These are phyloP conservation scores for Lysandra coridon DNA, from an alignment of 2,888 invertebrate genomes.

Conservation along the genomic window DNA sequence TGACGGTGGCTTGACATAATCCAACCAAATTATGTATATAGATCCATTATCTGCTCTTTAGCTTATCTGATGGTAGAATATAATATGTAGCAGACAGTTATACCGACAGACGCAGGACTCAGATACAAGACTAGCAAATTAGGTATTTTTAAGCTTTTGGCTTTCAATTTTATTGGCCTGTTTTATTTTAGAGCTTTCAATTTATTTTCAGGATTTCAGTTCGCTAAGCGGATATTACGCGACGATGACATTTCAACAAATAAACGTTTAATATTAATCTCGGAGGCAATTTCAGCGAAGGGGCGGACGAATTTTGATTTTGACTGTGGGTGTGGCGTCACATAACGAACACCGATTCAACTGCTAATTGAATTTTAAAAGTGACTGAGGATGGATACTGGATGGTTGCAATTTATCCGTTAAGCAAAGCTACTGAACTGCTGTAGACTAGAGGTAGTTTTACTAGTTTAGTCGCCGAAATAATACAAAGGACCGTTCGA, in stretches of 20 bases:
- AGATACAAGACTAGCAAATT: neutral
- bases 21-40: too few relatives aligned
- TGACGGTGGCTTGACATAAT: too few relatives aligned
- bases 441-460: too few relatives aligned
- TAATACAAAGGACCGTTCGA: neutral
- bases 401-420: neutral
- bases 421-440: too few relatives aligned
- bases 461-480: too few relatives aligned
- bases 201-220: slow-evolving; percentile 7
- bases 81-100: too few relatives aligned
- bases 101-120: too few relatives aligned
- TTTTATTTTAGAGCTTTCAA: neutral
- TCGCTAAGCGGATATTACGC: slow-evolving; percentile 9
- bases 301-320: neutral
- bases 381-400: neutral
- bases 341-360: neutral
- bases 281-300: neutral
- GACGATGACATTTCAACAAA: slow-evolving; percentile 4
- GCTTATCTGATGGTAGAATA: too few relatives aligned
- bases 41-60: too few relatives aligned
- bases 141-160: neutral
- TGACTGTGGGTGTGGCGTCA: too few relatives aligned
- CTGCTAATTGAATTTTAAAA: neutral
- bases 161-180: neutral
- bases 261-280: neutral